Base-by-base conservation (phyloP, 2,888 invertebrate species). In the Sepioteuthis lessoniana region DNA sequence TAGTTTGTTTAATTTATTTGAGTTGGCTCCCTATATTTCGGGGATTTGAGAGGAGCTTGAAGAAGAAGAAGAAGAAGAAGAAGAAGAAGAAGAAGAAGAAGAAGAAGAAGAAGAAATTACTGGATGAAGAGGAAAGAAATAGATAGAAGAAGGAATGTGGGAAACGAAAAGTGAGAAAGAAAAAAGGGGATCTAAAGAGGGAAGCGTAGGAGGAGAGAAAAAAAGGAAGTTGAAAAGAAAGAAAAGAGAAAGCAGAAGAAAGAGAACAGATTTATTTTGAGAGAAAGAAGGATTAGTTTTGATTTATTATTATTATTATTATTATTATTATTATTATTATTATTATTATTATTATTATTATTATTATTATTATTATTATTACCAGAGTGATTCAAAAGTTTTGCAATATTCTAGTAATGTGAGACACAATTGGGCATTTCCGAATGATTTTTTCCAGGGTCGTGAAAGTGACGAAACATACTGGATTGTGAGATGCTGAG, bases 1-100 rank as follows among this genome's bases (percentile, higher is more conserved):
- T n/a, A 35, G 76, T 76, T 76, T 76, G 76, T 76, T 76, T 76
- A 76, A 76, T 76, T 76, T 76, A 76, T 76, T 76, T 76, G 76
- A 76, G 76, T 76, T 76, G 76, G 76, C 76, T 76, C 76, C 76
- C 76, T 76, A 76, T n/a, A 76, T 16, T 76, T 76, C n/a, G n/a
- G 76, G 35, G n/a, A n/a, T 19, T 76, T 16, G n/a, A 13, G 16
- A 35, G n/a, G 76, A 25, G 55, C 0, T 25, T 13, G n/a, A 35
- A 76, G 76, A 76, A 8, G n/a, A n/a, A 76, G 19, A 76, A 19
- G 19, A 35, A 35, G 10, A 28, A 25, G 60, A 60, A 31, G 25
- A 60, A 31, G 1, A 10, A 25, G 28, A 25, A 28, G 28, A 60
- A 25, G 31, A 10, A 31, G 31, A 60, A 31, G 25, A 60, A 31